Conservation (phyloP, 2,113 vertebrate genomes). For the Indicator maculatus region DNA sequence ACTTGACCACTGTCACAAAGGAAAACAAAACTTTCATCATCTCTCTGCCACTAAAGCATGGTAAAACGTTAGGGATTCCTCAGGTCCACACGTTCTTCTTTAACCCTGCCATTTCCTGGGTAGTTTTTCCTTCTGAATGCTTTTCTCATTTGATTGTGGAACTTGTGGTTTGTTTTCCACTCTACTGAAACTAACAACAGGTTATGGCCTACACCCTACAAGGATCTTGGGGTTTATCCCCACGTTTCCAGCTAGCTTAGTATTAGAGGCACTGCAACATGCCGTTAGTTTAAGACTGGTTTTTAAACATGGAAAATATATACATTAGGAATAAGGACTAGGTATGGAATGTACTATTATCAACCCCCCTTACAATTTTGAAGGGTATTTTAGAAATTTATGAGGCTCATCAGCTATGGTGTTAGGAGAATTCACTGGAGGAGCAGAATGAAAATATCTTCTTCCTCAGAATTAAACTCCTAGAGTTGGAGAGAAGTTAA, state of each 20-base stretch:
- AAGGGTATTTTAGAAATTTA: not conserved
- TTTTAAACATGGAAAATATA: not conserved
- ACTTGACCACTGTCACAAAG: not conserved
- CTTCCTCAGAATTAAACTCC: not conserved
- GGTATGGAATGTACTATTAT: not conserved
- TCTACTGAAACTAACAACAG: not conserved
- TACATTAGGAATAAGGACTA: not conserved
- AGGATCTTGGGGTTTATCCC: not conserved
- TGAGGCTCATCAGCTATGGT: not conserved
- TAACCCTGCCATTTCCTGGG: not conserved
- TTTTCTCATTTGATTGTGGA: not conserved
- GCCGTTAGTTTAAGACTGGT: not conserved
- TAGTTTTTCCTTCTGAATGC: not conserved
- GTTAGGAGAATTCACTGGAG: not conserved
- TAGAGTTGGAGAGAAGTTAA: not conserved
- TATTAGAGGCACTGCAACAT: not conserved
- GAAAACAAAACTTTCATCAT: not conserved
- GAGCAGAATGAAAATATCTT: not conserved
- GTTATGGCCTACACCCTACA: not conserved
- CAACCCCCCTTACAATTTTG: not conserved
- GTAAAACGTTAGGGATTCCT: not conserved
- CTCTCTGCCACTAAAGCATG: not conserved
- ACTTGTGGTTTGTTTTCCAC: not conserved
- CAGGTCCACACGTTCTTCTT: not conserved
- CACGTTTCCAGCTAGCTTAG: not conserved